phyloP scores from a whole-genome alignment of 2,797 vertebrate genomes.

The Emys orbicularis region DNA sequence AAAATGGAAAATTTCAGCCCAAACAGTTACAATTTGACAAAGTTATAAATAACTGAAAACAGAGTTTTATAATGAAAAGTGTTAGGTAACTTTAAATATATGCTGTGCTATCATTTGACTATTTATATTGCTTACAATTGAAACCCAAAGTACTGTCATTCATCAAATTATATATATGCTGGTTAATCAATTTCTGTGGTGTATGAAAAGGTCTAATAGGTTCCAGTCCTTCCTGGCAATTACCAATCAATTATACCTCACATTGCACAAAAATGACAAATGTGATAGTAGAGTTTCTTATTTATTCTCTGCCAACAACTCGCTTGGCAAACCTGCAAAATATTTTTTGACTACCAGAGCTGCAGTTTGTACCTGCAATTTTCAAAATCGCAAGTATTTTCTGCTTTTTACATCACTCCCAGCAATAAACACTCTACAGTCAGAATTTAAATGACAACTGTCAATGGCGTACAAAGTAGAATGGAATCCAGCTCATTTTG shows the following conservation, averaged over 20 bases:
- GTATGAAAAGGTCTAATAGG: neutral
- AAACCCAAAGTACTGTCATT: neutral
- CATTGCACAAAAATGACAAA: neutral
- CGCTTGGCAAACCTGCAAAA: constrained; percentile 9
- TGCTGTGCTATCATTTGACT: neutral
- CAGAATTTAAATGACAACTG: neutral
- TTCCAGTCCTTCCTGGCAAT: neutral
- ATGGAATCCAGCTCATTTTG: neutral
- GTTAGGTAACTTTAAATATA: neutral
- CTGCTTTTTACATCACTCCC: neutral
- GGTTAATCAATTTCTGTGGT: neutral
- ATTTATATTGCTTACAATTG: neutral
- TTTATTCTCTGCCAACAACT: neutral
- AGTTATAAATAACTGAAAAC: neutral
- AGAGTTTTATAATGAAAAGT: neutral
- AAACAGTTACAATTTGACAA: neutral
- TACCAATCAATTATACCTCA: neutral
- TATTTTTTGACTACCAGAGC: neutral
- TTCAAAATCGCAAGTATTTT: neutral
- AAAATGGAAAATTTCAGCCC: neutral
- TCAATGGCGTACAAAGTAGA: neutral
- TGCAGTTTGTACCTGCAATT: neutral
- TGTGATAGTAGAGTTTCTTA: neutral
- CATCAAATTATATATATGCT: accelerated
- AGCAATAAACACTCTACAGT: too few species aligned